Conservation (phyloP, 1,140 invertebrate species). For the Piezodorus guildinii region DNA sequence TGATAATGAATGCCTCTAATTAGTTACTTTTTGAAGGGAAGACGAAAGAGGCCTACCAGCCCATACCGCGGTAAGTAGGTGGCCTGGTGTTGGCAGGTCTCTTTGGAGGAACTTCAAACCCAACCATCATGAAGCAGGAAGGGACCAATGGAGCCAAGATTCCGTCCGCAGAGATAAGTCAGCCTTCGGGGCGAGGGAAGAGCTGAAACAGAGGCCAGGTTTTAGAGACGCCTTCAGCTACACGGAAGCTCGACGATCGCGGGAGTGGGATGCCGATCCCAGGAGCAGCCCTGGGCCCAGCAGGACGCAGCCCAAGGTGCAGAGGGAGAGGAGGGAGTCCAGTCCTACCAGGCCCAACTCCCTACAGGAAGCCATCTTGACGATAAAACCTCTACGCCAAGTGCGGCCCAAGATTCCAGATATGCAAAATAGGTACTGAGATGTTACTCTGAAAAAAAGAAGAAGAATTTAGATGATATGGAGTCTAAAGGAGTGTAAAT, state of each 20-base stretch:
- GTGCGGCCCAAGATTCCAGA: slow-evolving; percentile 1
- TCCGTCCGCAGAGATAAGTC: neutral
- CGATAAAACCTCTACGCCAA: neutral
- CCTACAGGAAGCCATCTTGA: neutral
- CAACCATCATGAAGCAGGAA: neutral
- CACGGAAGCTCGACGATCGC: too few species aligned
- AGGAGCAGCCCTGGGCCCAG: too few species aligned
- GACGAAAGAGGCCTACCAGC: neutral
- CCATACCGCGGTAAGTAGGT: neutral
- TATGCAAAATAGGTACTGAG: neutral
- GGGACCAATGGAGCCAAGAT: neutral
- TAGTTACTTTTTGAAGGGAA: neutral
- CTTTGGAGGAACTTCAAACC: neutral
- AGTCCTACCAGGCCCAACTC: neutral
- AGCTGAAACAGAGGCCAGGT: neutral
- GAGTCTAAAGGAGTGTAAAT: too few species aligned
- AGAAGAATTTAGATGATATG: too few species aligned
- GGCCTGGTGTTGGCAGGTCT: neutral
- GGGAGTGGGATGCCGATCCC: too few species aligned
- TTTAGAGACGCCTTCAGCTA: too few species aligned
- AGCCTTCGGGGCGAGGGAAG: neutral
- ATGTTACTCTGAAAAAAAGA: too few species aligned
- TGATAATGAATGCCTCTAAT: neutral
- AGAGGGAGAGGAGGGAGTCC: neutral
- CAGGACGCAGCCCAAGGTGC: too few species aligned